Evolutionary conservation across 2,888 invertebrate species (phyloP), one percentile per base, ranked within the genome.

Genomic region (Meta bourneti): DNA sequence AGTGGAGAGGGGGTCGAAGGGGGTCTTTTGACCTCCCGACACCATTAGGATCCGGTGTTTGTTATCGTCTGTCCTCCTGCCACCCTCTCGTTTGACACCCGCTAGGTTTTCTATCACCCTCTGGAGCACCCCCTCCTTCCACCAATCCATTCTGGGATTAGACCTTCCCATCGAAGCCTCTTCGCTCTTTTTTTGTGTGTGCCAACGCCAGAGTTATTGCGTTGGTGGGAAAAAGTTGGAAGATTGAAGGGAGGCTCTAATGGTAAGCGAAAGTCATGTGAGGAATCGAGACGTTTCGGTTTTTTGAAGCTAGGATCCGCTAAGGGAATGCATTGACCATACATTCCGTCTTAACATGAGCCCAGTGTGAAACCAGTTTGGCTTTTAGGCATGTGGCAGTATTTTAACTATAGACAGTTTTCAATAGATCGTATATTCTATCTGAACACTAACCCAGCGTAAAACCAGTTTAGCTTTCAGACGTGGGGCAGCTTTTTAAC

Each of bases 11-110:
- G 86, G 49, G 78, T 49, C 34, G 11, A 13, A 61, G 16, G 61
- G 61, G 61, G 13, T 61, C 74, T 88, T 88, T 88, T 81, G 81
- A 81, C 88, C 81, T 75, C 48, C 81, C 75, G 81, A 88, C 88
- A 88, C 81, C 88, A 88, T 88, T 81, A 88, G 75, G 88, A 81
- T 72, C 52, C 72, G 81, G 88, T 88, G 88, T 88, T 81, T 88
- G 88, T 81, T 88, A 88, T 88, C 88, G 72, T 80, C 87, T 80
- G 79, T 54, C 87, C 61, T 77, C 77, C 77, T 34, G 72, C 81
- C 52, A 71, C 79, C 87, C 48, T 72, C 79, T 72, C 54, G 72
- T 72, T 78, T 86, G 79, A 87, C 87, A 79, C 79, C 74, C 87
- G 71, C 61, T 19, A 49, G 9, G 34, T 34, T 34, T 34, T 34